phyloP scores from a whole-genome alignment of 1,140 invertebrate genomes.

The Eueides isabella region DNA sequence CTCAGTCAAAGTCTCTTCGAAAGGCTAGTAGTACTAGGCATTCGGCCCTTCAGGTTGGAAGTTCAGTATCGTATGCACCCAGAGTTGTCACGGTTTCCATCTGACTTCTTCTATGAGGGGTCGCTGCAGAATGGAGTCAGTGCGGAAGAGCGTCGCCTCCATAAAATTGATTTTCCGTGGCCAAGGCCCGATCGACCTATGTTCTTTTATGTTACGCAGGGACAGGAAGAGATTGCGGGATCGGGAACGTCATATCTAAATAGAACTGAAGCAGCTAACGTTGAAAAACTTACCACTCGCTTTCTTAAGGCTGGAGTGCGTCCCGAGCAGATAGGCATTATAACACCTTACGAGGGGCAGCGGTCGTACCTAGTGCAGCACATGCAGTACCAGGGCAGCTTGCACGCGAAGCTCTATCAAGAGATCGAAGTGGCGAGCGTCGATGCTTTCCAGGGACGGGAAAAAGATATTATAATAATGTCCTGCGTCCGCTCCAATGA shows the following conservation, averaged over 20 bases:
- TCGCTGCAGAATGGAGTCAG: conserved; percentile 99
- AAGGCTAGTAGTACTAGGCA: conserved; percentile 97
- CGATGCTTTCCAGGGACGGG: conserved; percentile 98
- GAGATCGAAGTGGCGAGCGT: conserved; percentile 99
- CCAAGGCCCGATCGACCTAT: conserved; percentile 97
- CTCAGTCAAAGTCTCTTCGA: conserved; percentile 99
- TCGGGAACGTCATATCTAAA: conserved; percentile 99
- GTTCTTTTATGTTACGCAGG: conserved; percentile 99
- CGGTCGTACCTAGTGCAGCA: conserved; percentile 98
- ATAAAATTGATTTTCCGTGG: conserved; percentile 98
- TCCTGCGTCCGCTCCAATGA: conserved; percentile 97
- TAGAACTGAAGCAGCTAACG: conserved; percentile 98
- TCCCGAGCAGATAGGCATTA: conserved; percentile 99
- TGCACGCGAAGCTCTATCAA: conserved; percentile 98
- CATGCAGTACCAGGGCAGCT: conserved; percentile 99
- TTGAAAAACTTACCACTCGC: conserved; percentile 97
- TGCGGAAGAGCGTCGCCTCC: conserved; percentile 94
- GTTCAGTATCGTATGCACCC: conserved; percentile 99
- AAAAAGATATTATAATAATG: conserved; percentile 99
- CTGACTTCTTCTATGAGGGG: conserved; percentile 99
- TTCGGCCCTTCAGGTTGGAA: conserved; percentile 96
- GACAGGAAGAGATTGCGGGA: conserved; percentile 99
- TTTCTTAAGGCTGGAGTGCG: conserved; percentile 97
- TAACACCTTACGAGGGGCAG: conserved; percentile 99
- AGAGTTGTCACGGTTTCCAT: conserved; percentile 97